Evolutionary conservation across 30 jellyfish, hydroid and myxozoan species (phyloP).

Genomic region (Rhopilema esculentum): DNA sequence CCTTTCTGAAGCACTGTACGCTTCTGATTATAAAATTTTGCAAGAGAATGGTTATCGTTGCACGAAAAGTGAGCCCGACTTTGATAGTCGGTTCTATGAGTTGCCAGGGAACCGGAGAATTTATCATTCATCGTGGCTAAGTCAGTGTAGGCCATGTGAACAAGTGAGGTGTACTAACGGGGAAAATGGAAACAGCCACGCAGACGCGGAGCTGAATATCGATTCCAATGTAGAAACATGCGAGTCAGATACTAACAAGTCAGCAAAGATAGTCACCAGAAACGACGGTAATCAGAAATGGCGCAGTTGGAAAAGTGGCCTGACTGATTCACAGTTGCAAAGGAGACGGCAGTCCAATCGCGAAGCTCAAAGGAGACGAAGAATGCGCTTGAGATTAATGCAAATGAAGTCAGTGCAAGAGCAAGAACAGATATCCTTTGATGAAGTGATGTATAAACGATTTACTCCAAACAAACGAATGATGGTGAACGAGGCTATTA

Average conservation of each 20-base stretch:
- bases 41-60: conserved; percentile 48
- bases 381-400: conserved; percentile 80
- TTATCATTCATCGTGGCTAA: neutral
- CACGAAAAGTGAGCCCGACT: neutral
- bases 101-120: neutral
- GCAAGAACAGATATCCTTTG: conserved; percentile 50
- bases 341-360: conserved; percentile 94
- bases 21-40: conserved; percentile 47
- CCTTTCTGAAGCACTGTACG: conserved; percentile 45
- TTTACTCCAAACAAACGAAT: conserved; percentile 41
- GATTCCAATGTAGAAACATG: neutral
- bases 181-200: neutral
- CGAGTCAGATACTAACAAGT: neutral
- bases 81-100: conserved; percentile 1
- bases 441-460: conserved; percentile 56
- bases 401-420: conserved; percentile 64
- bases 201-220: neutral
- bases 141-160: conserved; percentile 2
- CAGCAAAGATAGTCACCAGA: neutral
- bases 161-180: neutral
- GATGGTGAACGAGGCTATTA: conserved; percentile 33
- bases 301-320: conserved; percentile 73
- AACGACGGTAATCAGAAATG: conserved; percentile 30
- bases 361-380: conserved; percentile 96
- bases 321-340: conserved; percentile 85